phyloP scores from a whole-genome alignment of 2,113 vertebrate species.

The Haplotaxodon microlepis region DNA sequence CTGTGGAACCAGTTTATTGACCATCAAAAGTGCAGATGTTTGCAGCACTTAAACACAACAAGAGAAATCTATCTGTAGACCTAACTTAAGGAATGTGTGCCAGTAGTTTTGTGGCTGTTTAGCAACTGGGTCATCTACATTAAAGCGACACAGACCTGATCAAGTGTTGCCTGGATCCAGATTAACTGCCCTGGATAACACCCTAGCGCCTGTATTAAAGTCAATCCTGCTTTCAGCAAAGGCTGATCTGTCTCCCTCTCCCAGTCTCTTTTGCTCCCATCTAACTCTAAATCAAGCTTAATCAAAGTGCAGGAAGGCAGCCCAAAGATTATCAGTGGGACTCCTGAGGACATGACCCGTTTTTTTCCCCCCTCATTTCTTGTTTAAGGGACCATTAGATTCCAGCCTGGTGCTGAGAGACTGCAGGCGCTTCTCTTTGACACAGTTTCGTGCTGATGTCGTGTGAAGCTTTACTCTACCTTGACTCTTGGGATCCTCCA shows the following conservation, averaged over 20 bases:
- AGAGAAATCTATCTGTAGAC: background rate
- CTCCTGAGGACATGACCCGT: background rate
- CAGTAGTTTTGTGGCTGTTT: background rate
- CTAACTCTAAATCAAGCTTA: conserved; percentile 12
- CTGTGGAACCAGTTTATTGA: background rate
- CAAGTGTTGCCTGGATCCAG: conserved; percentile 6
- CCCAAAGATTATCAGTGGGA: conserved; percentile 10
- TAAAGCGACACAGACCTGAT: background rate
- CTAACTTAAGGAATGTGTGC: background rate
- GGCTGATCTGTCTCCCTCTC: background rate
- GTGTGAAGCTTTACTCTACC: conserved; percentile 70
- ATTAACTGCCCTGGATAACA: conserved; percentile 40
- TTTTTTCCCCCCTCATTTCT: background rate
- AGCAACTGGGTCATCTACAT: conserved; percentile 41
- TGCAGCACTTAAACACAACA: background rate
- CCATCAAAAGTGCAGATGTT: background rate
- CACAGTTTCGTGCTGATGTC: background rate
- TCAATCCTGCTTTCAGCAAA: conserved; percentile 30
- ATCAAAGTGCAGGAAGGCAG: conserved; percentile 1
- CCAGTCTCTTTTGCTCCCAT: background rate
- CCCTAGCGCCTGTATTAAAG: conserved; percentile 32
- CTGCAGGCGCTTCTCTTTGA: background rate
- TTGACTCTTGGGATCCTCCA: conserved; percentile 84
- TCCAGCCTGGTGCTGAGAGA: background rate
- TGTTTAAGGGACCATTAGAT: background rate